phyloP scores from a whole-genome alignment of 2,888 invertebrate species.

The Amphiduros pacificus region DNA sequence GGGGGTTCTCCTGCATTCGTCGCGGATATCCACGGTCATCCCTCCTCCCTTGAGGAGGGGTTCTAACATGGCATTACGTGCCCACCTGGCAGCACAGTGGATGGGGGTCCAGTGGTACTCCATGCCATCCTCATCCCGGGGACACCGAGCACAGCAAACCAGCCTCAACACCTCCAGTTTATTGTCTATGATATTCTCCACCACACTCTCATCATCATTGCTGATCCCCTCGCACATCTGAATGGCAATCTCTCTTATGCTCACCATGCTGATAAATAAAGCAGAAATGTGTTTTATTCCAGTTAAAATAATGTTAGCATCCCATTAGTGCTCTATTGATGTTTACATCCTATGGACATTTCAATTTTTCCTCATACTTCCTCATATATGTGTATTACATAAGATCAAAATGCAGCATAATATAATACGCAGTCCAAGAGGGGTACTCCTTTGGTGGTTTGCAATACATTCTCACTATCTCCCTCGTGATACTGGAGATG shows the following conservation, averaged over 20 bases:
- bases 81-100: constrained; percentile 15
- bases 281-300: too few species aligned
- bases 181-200: constrained; percentile 17
- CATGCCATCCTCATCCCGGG: constrained; percentile 1
- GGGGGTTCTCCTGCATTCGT: constrained; percentile 13
- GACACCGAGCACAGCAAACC: constrained; percentile 11
- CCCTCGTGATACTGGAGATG: too few species aligned
- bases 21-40: constrained; percentile 9
- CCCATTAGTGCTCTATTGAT: too few species aligned
- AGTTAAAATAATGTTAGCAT: too few species aligned
- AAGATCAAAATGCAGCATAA: too few species aligned
- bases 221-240: constrained; percentile 16
- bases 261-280: constrained; percentile 13
- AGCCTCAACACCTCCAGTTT: constrained; percentile 13
- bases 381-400: too few species aligned
- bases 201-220: constrained; percentile 4
- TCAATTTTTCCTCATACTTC: too few species aligned
- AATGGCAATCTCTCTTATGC: constrained; percentile 12
- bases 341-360: too few species aligned
- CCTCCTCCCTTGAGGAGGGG: constrained; percentile 4
- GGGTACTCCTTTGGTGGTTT: too few species aligned
- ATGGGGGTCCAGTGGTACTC: constrained; percentile 14
- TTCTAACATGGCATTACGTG: background rate
- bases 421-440: too few species aligned
- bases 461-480: too few species aligned